Conservation (phyloP, 2,888 invertebrate species). For the Hypercompe scribonia region DNA sequence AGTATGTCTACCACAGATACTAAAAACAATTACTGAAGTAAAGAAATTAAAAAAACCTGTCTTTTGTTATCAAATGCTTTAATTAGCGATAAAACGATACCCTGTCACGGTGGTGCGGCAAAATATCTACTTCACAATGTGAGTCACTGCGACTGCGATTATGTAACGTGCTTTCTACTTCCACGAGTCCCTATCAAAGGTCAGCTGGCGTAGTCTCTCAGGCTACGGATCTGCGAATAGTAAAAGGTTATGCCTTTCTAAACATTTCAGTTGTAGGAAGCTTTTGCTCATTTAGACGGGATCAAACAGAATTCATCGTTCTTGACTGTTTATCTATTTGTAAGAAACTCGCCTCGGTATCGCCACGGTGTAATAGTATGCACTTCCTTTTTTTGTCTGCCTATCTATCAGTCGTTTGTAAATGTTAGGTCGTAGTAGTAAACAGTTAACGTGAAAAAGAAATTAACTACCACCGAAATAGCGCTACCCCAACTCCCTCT, state of each 20-base stretch:
- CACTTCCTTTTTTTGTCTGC: too few species aligned
- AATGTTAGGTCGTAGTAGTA: too few species aligned
- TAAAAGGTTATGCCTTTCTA: not conserved
- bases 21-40: not conserved
- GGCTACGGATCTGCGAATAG: not conserved
- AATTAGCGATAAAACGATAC: not conserved
- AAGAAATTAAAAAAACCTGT: not conserved
- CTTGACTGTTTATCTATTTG: not conserved
- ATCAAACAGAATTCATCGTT: not conserved
- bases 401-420: too few species aligned
- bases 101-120: not conserved
- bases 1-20: not conserved
- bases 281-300: not conserved
- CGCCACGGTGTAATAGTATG: too few species aligned
- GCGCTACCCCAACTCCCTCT: too few species aligned
- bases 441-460: too few species aligned
- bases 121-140: not conserved
- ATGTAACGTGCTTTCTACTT: not conserved
- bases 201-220: not conserved
- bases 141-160: not conserved
- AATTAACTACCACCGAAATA: too few species aligned
- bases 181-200: not conserved
- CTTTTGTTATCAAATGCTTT: not conserved
- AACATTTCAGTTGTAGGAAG: not conserved
- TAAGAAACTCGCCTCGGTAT: too few species aligned